Conservation (phyloP, 2,888 invertebrate species). For the Choristoneura rosaceana region DNA sequence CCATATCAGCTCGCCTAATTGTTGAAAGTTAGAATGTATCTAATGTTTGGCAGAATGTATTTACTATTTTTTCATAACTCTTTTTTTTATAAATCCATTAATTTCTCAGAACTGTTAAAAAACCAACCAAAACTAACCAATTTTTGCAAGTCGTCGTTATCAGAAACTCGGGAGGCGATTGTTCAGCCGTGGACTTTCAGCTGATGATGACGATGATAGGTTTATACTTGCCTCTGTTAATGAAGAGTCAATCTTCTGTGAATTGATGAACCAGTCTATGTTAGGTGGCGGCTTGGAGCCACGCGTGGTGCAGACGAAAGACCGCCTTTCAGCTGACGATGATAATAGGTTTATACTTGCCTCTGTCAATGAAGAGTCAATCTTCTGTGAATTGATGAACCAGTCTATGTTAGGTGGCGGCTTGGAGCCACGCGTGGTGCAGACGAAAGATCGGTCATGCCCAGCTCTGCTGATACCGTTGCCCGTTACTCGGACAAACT, state of each 20-base stretch:
- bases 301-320: slow-evolving; percentile 91
- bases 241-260: slow-evolving; percentile 75
- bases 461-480: slow-evolving; percentile 90
- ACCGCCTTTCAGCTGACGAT: slow-evolving; percentile 62
- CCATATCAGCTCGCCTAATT: too few relatives aligned
- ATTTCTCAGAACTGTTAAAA: too few relatives aligned
- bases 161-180: too few relatives aligned
- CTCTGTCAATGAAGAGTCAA: slow-evolving; percentile 77
- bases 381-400: slow-evolving; percentile 87
- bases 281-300: slow-evolving; percentile 94
- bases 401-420: slow-evolving; percentile 93
- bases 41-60: too few relatives aligned
- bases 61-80: too few relatives aligned
- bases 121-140: too few relatives aligned
- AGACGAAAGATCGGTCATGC: slow-evolving; percentile 89
- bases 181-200: too few relatives aligned
- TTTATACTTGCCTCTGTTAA: slow-evolving; percentile 66
- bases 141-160: too few relatives aligned
- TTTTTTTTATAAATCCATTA: too few relatives aligned
- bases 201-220: too few relatives aligned
- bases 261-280: slow-evolving; percentile 92
- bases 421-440: slow-evolving; percentile 93
- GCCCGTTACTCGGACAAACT: slow-evolving; percentile 89
- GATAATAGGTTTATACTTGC: slow-evolving; percentile 48
- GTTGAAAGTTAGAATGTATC: too few relatives aligned